Percentiles rank a stretch among this genome's conserved stretches.
phyloP scores from a whole-genome alignment of 2,113 vertebrate species.

The Ictidomys tridecemlineatus region DNA sequence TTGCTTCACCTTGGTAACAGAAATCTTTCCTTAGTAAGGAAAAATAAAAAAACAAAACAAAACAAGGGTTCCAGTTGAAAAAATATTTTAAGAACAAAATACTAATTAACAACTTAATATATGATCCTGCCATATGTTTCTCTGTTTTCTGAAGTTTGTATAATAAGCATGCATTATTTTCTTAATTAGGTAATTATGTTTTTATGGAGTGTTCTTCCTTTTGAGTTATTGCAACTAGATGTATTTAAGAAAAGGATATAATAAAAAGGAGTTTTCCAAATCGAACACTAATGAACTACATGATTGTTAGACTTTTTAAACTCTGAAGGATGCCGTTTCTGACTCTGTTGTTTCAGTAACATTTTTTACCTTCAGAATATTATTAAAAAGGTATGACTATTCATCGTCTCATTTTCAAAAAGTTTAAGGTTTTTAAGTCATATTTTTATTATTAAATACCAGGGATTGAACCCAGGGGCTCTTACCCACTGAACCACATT shows the following conservation, averaged over 20 bases:
- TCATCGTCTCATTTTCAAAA: background rate
- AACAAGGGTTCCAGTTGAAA: background rate
- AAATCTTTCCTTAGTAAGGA: background rate
- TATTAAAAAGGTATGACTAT: background rate
- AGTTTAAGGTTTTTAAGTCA: background rate
- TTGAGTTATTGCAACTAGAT: conserved; percentile 13
- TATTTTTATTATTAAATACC: background rate
- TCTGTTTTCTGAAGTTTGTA: background rate
- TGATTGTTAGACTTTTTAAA: background rate
- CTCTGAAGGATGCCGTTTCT: background rate
- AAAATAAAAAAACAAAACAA: background rate
- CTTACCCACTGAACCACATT: too few species aligned
- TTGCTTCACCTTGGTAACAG: background rate
- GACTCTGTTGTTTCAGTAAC: background rate
- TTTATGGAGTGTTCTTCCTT: background rate
- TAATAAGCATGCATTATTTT: conserved; percentile 25
- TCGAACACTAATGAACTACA: background rate
- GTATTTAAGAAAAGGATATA: background rate
- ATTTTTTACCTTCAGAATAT: background rate
- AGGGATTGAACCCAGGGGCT: too few species aligned
- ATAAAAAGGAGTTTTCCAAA: background rate
- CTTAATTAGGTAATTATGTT: background rate
- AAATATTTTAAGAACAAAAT: conserved; percentile 21
- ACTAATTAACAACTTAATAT: background rate
- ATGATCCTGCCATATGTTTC: background rate